Conservation (phyloP, 2,888 invertebrate genomes). For the Schrankia costaestrigalis region DNA sequence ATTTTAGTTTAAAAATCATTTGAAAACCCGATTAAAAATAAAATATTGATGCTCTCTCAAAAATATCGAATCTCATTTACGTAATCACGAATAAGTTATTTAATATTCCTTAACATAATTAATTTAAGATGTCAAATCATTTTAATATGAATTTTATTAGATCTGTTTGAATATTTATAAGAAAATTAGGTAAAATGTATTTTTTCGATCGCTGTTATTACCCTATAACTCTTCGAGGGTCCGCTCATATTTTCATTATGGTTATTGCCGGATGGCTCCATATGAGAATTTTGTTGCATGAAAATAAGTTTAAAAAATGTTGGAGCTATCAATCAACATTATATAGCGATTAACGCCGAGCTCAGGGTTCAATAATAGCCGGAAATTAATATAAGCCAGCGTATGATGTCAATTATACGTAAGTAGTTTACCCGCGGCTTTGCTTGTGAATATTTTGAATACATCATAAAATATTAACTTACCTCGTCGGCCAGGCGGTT, state of each 20-base stretch:
- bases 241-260: constrained; percentile 46
- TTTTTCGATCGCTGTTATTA: constrained; percentile 41
- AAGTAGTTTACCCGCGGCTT: too few relatives aligned
- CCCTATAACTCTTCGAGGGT: constrained; percentile 43
- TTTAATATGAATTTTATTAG: constrained; percentile 22
- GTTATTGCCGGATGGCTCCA: constrained; percentile 41
- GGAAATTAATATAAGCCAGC: constrained; percentile 56
- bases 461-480: constrained; percentile 30
- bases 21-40: constrained; percentile 4
- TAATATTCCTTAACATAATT: constrained; percentile 26
- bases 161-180: constrained; percentile 30
- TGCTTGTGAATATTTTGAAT: too few relatives aligned
- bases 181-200: constrained; percentile 32
- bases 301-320: constrained; percentile 60
- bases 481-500: constrained; percentile 16
- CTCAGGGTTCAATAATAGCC: constrained; percentile 46
- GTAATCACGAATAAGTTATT: constrained; percentile 24
- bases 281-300: constrained; percentile 51
- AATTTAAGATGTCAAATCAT: constrained; percentile 20
- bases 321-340: constrained; percentile 66
- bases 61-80: too few relatives aligned
- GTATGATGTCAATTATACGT: constrained; percentile 46
- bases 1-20: too few relatives aligned
- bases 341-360: constrained; percentile 57
- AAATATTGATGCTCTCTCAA: too few relatives aligned